A percentile compares a stretch with the other conserved stretches of the same genome.
phyloP scores from a whole-genome alignment of 2,113 vertebrate species.

The Dryoscopus gambensis region DNA sequence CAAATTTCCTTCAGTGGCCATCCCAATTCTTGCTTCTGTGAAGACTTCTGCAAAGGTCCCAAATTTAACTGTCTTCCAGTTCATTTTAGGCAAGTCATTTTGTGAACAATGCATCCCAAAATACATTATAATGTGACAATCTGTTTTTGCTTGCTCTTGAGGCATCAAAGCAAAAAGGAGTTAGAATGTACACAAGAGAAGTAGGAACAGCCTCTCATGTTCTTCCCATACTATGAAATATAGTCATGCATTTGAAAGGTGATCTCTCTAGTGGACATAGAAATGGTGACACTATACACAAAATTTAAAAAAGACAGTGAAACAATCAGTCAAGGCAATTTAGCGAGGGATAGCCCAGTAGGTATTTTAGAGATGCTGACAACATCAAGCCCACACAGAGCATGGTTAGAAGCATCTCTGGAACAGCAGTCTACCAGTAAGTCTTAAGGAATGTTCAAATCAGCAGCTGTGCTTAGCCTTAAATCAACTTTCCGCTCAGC shows the following conservation, averaged over 20 bases:
- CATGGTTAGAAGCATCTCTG: background rate
- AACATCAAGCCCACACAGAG: background rate
- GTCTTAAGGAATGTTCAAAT: background rate
- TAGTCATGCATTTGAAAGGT: background rate
- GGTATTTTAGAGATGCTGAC: background rate
- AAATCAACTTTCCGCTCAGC: background rate
- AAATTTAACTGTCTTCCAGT: background rate
- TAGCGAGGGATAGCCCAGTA: background rate
- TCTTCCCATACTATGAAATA: background rate
- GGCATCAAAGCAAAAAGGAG: background rate
- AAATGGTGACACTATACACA: background rate
- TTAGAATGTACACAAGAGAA: background rate
- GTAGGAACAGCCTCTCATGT: background rate
- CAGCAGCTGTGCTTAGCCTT: background rate
- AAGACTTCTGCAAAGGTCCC: background rate
- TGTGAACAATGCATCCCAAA: background rate
- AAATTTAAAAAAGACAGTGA: background rate
- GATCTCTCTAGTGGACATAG: rapidly evolving
- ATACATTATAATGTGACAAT: background rate
- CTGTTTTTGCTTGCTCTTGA: background rate
- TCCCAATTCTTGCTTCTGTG: background rate
- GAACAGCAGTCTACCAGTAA: background rate
- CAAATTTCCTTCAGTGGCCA: background rate
- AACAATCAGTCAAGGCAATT: background rate
- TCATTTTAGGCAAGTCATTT: background rate